These are phyloP conservation scores for Gastrophysa polygoni DNA, from an alignment of 2,888 invertebrate genomes.

Conservation along the genomic window DNA sequence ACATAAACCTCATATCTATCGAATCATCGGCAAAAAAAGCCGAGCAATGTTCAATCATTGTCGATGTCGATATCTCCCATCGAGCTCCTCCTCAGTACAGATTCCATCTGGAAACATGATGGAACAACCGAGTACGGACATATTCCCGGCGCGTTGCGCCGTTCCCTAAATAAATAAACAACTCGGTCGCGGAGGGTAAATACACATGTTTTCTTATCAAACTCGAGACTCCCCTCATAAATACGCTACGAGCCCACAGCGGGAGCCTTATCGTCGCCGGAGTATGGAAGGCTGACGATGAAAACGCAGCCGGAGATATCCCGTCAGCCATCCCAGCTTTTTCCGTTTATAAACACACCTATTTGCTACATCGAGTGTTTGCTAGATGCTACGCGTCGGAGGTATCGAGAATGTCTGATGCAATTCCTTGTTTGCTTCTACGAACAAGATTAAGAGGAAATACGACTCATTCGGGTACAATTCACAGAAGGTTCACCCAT, in stretches of 20 bases:
- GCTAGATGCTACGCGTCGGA: neutral
- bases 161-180: slow-evolving; percentile 30
- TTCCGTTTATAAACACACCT: neutral
- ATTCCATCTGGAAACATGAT: neutral
- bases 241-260: slow-evolving; percentile 38
- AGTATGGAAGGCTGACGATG: neutral
- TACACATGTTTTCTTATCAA: slow-evolving; percentile 38
- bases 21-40: too few relatives aligned
- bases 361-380: neutral
- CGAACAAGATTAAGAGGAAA: neutral
- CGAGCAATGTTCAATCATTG: too few relatives aligned
- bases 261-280: slow-evolving; percentile 3
- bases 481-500: neutral
- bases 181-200: slow-evolving; percentile 27
- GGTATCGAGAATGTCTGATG: neutral
- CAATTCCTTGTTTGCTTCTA: neutral
- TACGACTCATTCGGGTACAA: neutral
- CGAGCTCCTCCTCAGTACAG: too few relatives aligned
- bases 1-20: too few relatives aligned
- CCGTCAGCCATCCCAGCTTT: slow-evolving; percentile 3
- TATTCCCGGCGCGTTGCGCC: slow-evolving; percentile 4
- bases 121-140: neutral
- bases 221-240: slow-evolving; percentile 34
- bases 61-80: too few relatives aligned
- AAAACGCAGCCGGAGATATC: neutral